These are phyloP conservation scores for Macaria notata DNA, from an alignment of 2,888 invertebrate genomes.

Conservation along the genomic window DNA sequence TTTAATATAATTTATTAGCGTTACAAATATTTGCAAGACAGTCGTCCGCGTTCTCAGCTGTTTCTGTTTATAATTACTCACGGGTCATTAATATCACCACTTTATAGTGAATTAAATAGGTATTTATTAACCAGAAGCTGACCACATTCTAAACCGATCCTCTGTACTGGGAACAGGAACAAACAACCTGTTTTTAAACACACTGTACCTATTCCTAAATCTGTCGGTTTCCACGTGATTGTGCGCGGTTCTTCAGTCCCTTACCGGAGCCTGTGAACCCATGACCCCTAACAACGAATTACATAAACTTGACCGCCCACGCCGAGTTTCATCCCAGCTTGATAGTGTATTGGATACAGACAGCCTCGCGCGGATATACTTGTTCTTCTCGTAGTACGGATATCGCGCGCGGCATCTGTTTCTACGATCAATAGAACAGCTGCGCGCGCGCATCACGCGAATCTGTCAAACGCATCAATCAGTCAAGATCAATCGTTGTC, in stretches of 20 bases:
- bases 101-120: slow-evolving; percentile 40
- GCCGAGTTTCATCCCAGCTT: slow-evolving; percentile 46
- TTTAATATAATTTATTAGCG: slow-evolving; percentile 27
- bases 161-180: slow-evolving; percentile 59
- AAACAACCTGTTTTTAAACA: slow-evolving; percentile 63
- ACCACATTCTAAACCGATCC: slow-evolving; percentile 54
- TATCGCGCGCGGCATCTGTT: slow-evolving; percentile 39
- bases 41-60: slow-evolving; percentile 35
- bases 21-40: slow-evolving; percentile 28
- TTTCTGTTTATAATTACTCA: slow-evolving; percentile 38
- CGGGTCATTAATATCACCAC: slow-evolving; percentile 34
- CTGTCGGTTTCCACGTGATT: slow-evolving; percentile 54
- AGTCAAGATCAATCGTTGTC: slow-evolving; percentile 54
- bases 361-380: slow-evolving; percentile 9
- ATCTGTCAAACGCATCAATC: slow-evolving; percentile 38
- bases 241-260: slow-evolving; percentile 56
- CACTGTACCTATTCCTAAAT: slow-evolving; percentile 35
- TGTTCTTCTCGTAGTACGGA: slow-evolving; percentile 4
- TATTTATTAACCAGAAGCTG: slow-evolving; percentile 42
- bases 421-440: slow-evolving; percentile 40
- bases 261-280: slow-evolving; percentile 55
- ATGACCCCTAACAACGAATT: slow-evolving; percentile 67
- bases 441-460: slow-evolving; percentile 30
- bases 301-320: slow-evolving; percentile 77
- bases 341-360: slow-evolving; percentile 30